phyloP scores from a whole-genome alignment of 2,888 invertebrate genomes.

The Apocheima hispidaria region DNA sequence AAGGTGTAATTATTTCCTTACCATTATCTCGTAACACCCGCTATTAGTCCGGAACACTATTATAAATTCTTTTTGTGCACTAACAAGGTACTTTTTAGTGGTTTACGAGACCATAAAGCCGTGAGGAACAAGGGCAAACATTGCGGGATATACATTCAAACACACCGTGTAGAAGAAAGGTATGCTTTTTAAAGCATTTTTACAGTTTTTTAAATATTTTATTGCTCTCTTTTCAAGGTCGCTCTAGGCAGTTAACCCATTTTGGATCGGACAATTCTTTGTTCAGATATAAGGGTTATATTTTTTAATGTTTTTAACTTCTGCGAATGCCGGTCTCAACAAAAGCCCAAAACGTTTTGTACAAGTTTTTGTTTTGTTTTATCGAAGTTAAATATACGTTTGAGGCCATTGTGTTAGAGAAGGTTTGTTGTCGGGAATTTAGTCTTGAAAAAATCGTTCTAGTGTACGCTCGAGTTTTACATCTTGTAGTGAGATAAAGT shows the following conservation, averaged over 20 bases:
- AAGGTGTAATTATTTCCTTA: slow-evolving; percentile 76
- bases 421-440: slow-evolving; percentile 71
- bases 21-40: slow-evolving; percentile 72
- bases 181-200: slow-evolving; percentile 38
- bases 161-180: slow-evolving; percentile 35
- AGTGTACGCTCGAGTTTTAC: slow-evolving; percentile 71
- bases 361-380: slow-evolving; percentile 80
- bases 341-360: slow-evolving; percentile 77
- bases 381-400: slow-evolving; percentile 83
- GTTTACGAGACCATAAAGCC: slow-evolving; percentile 81
- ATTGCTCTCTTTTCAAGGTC: slow-evolving; percentile 34
- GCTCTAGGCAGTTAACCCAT: slow-evolving; percentile 36
- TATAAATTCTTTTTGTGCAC: slow-evolving; percentile 67
- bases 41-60: slow-evolving; percentile 77
- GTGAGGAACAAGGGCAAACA: slow-evolving; percentile 79
- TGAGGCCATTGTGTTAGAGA: slow-evolving; percentile 78
- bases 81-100: slow-evolving; percentile 81
- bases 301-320: slow-evolving; percentile 73
- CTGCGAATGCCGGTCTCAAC: slow-evolving; percentile 78
- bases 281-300: slow-evolving; percentile 76
- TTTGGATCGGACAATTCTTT: slow-evolving; percentile 56
- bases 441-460: slow-evolving; percentile 82
- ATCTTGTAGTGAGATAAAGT: slow-evolving; percentile 33
- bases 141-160: slow-evolving; percentile 73
- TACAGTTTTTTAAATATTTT: slow-evolving; percentile 13